phyloP scores from a whole-genome alignment of 2,888 invertebrate genomes.

The Mactromeris polynyma region DNA sequence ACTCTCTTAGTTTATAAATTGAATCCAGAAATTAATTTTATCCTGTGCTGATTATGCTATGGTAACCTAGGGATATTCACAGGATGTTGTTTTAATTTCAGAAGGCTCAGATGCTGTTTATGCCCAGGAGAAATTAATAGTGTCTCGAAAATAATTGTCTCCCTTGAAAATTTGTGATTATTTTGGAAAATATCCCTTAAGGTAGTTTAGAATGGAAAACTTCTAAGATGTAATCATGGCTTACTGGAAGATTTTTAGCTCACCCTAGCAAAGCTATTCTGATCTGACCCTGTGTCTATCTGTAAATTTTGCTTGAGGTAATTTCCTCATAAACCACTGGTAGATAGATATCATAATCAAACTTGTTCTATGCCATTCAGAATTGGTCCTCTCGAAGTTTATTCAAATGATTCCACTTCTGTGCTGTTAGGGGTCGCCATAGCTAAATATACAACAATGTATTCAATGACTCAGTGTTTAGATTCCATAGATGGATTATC shows the following conservation, averaged over 20 bases:
- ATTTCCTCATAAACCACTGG: no score
- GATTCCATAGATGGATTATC: no score
- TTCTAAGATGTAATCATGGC: constrained; percentile 20
- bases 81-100: neutral
- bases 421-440: no score
- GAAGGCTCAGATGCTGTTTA: neutral
- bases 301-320: no score
- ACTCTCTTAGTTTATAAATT: neutral
- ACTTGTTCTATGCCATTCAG: no score
- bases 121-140: neutral
- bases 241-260: neutral
- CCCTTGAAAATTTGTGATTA: neutral
- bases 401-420: no score
- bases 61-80: neutral
- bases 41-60: neutral
- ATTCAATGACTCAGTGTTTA: no score
- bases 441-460: no score
- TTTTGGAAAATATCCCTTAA: neutral
- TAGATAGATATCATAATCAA: no score
- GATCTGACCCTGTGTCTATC: no score
- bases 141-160: neutral
- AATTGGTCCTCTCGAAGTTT: no score
- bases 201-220: neutral
- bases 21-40: neutral
- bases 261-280: no score